A percentile compares a stretch with the other conserved stretches of the same genome.
phyloP scores from a whole-genome alignment of 2,888 invertebrate genomes.

The Laothoe populi region DNA sequence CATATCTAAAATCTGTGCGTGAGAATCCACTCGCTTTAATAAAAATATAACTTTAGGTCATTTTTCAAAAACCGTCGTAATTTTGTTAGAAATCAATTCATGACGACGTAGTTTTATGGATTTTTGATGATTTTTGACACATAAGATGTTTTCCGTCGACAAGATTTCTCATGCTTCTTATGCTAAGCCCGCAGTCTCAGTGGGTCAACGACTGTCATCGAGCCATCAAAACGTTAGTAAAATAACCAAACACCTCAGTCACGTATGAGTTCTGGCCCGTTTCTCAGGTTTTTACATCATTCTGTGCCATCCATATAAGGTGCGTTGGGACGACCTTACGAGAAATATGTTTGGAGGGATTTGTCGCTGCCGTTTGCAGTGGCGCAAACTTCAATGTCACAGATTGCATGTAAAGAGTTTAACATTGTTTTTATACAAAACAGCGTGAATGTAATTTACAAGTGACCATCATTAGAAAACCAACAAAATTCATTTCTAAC shows the following conservation, averaged over 20 bases:
- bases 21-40: too few species aligned
- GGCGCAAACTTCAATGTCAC: conserved; percentile 25
- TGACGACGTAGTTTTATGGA: too few species aligned
- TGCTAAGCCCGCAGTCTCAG: conserved; percentile 45
- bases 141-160: too few species aligned
- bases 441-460: conserved; percentile 5
- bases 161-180: too few species aligned
- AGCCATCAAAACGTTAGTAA: conserved; percentile 45
- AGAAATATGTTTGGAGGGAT: conserved; percentile 26
- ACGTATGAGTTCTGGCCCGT: conserved; percentile 49
- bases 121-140: too few species aligned
- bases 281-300: conserved; percentile 48
- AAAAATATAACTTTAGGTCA: too few species aligned
- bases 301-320: conserved; percentile 38
- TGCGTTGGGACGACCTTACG: conserved; percentile 38
- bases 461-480: conserved; percentile 7
- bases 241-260: conserved; percentile 43
- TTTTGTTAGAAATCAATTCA: too few species aligned
- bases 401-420: conserved; percentile 3
- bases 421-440: conserved; percentile 8
- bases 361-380: conserved; percentile 17
- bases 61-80: too few species aligned
- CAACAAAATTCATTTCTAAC: conserved; percentile 8
- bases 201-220: conserved; percentile 57
- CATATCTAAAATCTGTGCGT: too few species aligned